Base-by-base conservation (phyloP, 2,113 vertebrate genomes). In the Pipra filicauda region DNA sequence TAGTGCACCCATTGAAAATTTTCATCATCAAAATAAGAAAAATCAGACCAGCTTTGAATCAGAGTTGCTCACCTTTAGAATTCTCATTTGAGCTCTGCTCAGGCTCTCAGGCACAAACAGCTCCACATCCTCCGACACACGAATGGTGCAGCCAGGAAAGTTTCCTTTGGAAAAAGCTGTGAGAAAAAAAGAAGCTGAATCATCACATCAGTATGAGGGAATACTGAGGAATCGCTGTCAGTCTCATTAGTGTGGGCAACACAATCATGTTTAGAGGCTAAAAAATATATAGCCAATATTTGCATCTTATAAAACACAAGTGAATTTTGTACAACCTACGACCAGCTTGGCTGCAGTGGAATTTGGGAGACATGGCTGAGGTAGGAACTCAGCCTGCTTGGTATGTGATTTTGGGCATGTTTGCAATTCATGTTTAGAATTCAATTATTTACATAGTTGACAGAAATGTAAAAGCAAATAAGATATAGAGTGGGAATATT, bases 101-200 rank as follows among this genome's bases (percentile, higher is more conserved):
- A 64, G 88, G 80, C 37, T 58, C 61, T 54, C 59, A 21, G 58
- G 70, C 44, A 52, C 81, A 41, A 75, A 14, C 19, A 70, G 67
- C 49, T 93, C 82, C 49, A 2, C 1, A 5, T 48, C 62, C 55
- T 26, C 35, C 21, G 20, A 4, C 23, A 27, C 0, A 0, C 3
- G 22, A 80, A 37, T 0, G 0, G 43, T 0, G 0, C 0, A 0
- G 39, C 8, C 75, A 48, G 54, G 35, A 15, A 76, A 37, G 31
- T 17, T 24, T 26, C 80, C 84, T 70, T 39, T 41, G 89, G 80
- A 37, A 83, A 86, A 30, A 52, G 26, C 1, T 55, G 37, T 0
- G 4, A 83, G 70, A 57, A 70, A 80, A 70, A 83, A 39, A 55
- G 76, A 22, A 59, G 22, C 7, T 70, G 72, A 73, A 52, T 9